Conservation (phyloP, 2,797 vertebrate species). For the Paramormyrops hopkinsi region DNA sequence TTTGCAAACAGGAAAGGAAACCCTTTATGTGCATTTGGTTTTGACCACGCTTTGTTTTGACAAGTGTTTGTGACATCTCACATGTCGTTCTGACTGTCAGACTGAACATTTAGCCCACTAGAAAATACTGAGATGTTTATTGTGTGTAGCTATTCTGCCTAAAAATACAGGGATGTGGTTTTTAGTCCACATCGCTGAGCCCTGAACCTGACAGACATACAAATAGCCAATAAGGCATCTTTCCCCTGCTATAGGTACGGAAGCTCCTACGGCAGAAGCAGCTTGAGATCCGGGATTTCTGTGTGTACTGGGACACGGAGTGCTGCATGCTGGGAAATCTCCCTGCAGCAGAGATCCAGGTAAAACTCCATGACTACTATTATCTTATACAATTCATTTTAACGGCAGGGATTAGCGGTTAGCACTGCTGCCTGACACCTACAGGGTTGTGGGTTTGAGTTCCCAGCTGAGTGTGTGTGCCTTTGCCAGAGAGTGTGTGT, state of each 20-base stretch:
- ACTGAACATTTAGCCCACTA: neutral
- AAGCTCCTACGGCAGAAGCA: conserved; percentile 84
- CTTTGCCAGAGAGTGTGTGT: neutral
- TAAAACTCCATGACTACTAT: conserved; percentile 38
- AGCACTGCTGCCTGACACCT: neutral
- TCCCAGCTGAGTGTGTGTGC: neutral
- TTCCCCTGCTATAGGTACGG: conserved; percentile 65
- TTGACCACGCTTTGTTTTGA: neutral
- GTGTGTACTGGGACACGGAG: conserved; percentile 87
- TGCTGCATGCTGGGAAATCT: conserved; percentile 79
- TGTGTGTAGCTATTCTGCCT: neutral
- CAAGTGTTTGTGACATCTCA: neutral
- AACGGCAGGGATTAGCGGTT: neutral
- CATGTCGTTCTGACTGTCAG: neutral
- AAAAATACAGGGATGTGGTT: neutral
- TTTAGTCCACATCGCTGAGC: neutral
- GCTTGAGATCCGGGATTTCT: conserved; percentile 84
- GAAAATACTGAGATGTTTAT: neutral
- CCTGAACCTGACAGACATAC: neutral
- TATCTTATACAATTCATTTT: neutral
- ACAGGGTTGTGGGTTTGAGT: neutral
- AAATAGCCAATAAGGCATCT: neutral
- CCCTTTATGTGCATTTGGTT: neutral
- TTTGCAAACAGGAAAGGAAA: neutral
- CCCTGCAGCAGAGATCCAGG: conserved; percentile 81